These are phyloP conservation scores for Gymnoscopelus microlampas DNA, from an alignment of 2,797 vertebrate genomes.

Conservation along the genomic window DNA sequence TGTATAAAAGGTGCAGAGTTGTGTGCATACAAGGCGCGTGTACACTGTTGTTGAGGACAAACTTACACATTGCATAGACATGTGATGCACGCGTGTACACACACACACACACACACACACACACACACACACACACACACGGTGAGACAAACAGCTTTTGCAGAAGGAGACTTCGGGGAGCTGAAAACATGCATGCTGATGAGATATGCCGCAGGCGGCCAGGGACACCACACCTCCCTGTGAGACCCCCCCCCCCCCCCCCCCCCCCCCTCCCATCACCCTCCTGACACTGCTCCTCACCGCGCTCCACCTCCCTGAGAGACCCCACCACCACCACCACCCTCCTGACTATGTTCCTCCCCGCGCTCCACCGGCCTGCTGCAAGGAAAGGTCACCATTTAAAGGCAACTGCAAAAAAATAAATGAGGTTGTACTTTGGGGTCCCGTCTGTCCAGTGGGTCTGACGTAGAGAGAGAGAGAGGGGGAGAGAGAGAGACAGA, in stretches of 20 bases:
- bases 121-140: slow-evolving; percentile 16
- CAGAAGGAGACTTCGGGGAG: slow-evolving; percentile 35
- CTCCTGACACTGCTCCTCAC: slow-evolving; percentile 34
- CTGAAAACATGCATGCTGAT: slow-evolving; percentile 60
- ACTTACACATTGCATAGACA: too few species aligned
- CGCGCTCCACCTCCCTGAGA: slow-evolving; percentile 29
- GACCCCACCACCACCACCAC: too few species aligned
- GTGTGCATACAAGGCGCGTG: too few species aligned
- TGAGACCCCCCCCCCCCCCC: slow-evolving; percentile 24
- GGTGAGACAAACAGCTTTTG: slow-evolving; percentile 24
- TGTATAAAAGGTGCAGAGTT: too few species aligned
- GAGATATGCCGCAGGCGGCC: slow-evolving; percentile 53
- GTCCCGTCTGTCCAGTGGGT: slow-evolving; percentile 46
- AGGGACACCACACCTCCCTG: slow-evolving; percentile 30
- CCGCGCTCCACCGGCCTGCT: background rate
- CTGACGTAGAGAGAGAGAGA: slow-evolving; percentile 8
- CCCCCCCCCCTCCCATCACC: slow-evolving; percentile 23
- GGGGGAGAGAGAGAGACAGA: background rate
- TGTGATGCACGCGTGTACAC: too few species aligned
- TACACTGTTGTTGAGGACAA: too few species aligned
- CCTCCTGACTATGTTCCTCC: background rate
- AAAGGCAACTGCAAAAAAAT: slow-evolving; percentile 35
- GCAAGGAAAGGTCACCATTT: slow-evolving; percentile 64
- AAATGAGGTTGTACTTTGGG: slow-evolving; percentile 50
- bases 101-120: slow-evolving; percentile 10